These are phyloP conservation scores for Cataglyphis livida DNA, from an alignment of 2,888 invertebrate genomes.

Conservation along the genomic window DNA sequence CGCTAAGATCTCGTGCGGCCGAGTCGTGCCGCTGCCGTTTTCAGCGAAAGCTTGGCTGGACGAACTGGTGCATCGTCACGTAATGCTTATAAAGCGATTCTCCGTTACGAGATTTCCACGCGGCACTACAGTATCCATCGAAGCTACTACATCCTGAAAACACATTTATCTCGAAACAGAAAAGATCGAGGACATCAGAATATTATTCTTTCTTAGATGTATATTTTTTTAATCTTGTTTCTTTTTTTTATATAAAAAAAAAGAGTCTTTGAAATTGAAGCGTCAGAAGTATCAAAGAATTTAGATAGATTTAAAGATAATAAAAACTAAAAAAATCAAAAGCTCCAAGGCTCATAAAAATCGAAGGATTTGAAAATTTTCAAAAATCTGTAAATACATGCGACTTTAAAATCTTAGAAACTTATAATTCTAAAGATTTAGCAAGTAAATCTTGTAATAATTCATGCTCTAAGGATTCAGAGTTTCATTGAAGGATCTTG, in stretches of 20 bases:
- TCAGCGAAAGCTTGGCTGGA: constrained; percentile 11
- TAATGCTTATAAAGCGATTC: constrained; percentile 51
- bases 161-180: constrained; percentile 1
- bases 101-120: constrained; percentile 39
- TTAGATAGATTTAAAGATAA: neutral
- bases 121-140: constrained; percentile 10
- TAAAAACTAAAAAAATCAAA: neutral
- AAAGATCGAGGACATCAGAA: neutral
- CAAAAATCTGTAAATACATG: neutral
- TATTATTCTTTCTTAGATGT: neutral
- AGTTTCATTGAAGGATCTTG: neutral
- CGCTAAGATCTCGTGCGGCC: constrained; percentile 46
- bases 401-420: neutral
- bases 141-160: constrained; percentile 15
- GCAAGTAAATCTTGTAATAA: neutral
- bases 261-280: neutral
- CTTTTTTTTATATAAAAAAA: neutral
- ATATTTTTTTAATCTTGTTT: neutral
- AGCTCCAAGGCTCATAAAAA: neutral
- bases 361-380: neutral
- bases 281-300: neutral
- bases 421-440: neutral
- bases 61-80: constrained; percentile 47
- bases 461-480: neutral
- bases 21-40: constrained; percentile 1